Evolutionary conservation across 2,888 invertebrate species (phyloP).

Genomic region (Strigamia crassipes): DNA sequence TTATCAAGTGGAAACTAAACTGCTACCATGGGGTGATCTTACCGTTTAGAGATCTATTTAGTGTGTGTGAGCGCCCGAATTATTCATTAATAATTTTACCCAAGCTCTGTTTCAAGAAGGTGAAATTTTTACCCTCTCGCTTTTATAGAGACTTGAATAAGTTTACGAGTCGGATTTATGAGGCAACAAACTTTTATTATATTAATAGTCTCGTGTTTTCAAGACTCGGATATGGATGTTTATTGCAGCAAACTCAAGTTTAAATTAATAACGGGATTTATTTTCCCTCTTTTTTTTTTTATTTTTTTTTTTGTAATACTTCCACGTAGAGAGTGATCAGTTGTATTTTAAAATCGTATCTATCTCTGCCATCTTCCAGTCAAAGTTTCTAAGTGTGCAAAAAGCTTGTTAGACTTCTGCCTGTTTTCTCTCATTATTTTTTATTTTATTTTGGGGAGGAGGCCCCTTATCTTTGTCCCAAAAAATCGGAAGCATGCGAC

Average conservation of each 20-base stretch:
- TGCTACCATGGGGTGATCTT: constrained; percentile 40
- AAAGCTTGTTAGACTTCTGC: constrained; percentile 17
- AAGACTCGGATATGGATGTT: not conserved
- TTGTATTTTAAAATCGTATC: not conserved
- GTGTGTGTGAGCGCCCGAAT: constrained; percentile 24
- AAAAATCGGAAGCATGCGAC: not conserved
- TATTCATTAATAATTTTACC: constrained; percentile 32
- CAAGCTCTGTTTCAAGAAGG: not conserved
- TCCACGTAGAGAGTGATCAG: not conserved
- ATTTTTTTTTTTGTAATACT: not conserved
- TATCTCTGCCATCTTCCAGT: not conserved
- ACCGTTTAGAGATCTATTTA: constrained; percentile 38
- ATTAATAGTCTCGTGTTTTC: not conserved
- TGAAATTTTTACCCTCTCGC: constrained; percentile 7
- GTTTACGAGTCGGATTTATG: constrained; percentile 32
- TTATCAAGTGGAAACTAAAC: constrained; percentile 42
- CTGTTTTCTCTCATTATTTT: constrained; percentile 32
- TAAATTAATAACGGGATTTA: not conserved
- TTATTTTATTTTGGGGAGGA: constrained; percentile 7
- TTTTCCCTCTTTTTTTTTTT: not conserved
- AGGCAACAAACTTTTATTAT: constrained; percentile 20
- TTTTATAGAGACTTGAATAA: constrained; percentile 19
- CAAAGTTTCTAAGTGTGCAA: not conserved
- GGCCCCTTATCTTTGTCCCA: not conserved
- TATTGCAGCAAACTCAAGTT: not conserved